These are phyloP conservation scores for Andrena flavipes DNA, from an alignment of 2,888 invertebrate genomes.

Conservation along the genomic window DNA sequence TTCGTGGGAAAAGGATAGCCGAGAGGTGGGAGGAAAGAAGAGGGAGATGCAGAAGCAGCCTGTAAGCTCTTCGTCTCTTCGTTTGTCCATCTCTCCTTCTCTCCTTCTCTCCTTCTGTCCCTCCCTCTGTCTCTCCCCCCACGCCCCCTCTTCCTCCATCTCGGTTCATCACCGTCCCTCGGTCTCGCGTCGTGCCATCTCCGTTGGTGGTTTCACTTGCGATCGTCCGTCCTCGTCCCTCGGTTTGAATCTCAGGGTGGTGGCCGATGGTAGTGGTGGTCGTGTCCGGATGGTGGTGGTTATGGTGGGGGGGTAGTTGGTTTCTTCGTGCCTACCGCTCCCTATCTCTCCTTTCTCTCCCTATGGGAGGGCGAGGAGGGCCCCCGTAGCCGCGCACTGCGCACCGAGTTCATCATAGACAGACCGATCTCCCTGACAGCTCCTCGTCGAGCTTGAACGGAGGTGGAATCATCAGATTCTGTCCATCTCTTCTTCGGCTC, in stretches of 20 bases:
- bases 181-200: constrained; percentile 59
- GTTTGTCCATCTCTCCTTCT: constrained; percentile 35
- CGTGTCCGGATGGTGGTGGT: constrained; percentile 75
- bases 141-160: constrained; percentile 21
- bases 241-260: constrained; percentile 66
- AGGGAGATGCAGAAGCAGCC: constrained; percentile 57
- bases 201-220: constrained; percentile 54
- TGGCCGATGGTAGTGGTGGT: constrained; percentile 72
- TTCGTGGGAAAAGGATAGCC: constrained; percentile 36
- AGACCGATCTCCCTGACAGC: constrained; percentile 81
- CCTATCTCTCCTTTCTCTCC: constrained; percentile 72
- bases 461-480: constrained; percentile 74
- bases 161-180: constrained; percentile 26
- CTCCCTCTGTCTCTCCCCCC: constrained; percentile 33
- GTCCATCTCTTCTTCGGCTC: constrained; percentile 68
- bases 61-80: constrained; percentile 37
- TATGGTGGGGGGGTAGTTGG: constrained; percentile 77
- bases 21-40: constrained; percentile 41
- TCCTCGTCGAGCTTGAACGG: constrained; percentile 72
- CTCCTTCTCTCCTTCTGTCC: constrained; percentile 6
- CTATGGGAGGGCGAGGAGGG: constrained; percentile 77
- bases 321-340: constrained; percentile 73
- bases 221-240: constrained; percentile 56
- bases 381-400: constrained; percentile 78
- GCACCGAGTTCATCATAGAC: constrained; percentile 83